A percentile compares a stretch with the other conserved stretches of the same genome.
These are phyloP conservation scores for Isichthys henryi DNA, from an alignment of 2,113 vertebrate genomes.

Conservation along the genomic window DNA sequence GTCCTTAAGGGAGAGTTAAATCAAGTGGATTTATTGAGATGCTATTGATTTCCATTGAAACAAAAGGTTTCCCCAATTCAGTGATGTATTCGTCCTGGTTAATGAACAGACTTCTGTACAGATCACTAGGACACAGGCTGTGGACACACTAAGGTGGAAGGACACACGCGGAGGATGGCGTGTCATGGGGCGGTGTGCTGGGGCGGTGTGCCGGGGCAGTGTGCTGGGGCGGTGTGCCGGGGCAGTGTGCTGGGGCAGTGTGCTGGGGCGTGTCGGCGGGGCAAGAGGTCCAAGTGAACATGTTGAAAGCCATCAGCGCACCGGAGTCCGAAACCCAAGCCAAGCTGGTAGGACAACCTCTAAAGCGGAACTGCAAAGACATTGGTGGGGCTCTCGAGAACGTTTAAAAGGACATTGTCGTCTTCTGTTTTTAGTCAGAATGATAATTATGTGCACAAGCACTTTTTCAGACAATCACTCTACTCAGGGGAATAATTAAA, in stretches of 20 bases:
- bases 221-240: not conserved
- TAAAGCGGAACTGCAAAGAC: not conserved
- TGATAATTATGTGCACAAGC: slow-evolving; percentile 4
- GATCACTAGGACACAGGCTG: not conserved
- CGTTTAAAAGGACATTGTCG: not conserved
- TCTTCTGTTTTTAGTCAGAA: not conserved
- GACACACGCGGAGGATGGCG: not conserved
- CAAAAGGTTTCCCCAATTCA: not conserved
- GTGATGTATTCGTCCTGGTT: not conserved
- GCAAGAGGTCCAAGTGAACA: not conserved
- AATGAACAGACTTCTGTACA: not conserved
- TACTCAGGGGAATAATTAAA: slow-evolving; percentile 14
- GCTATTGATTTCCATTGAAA: not conserved
- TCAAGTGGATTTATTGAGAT: not conserved
- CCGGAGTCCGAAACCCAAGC: not conserved
- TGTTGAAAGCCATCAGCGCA: not conserved
- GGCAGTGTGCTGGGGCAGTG: no score
- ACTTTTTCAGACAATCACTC: not conserved
- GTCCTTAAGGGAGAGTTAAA: not conserved
- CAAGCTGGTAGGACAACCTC: not conserved
- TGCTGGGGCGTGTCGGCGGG: not conserved
- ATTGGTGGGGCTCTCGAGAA: not conserved
- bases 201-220: not conserved
- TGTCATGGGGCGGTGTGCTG: not conserved
- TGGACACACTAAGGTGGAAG: not conserved